Evolutionary conservation across 2,888 invertebrate genomes (phyloP).

Genomic region (Coelinius sp.): DNA sequence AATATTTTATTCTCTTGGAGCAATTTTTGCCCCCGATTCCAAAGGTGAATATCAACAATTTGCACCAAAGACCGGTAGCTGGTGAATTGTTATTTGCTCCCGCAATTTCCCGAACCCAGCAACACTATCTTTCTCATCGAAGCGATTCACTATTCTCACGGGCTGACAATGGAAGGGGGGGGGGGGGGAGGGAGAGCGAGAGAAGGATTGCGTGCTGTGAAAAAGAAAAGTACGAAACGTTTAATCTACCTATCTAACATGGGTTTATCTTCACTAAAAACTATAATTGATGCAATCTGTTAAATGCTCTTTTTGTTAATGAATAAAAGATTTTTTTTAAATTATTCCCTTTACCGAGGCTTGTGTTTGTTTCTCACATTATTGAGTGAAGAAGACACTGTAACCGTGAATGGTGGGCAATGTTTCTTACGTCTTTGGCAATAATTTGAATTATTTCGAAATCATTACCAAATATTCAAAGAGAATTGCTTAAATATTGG

Average conservation of each 20-base stretch:
- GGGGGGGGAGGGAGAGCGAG: too few relatives aligned
- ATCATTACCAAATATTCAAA: too few relatives aligned
- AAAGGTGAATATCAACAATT: not conserved
- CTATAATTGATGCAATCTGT: constrained; percentile 18
- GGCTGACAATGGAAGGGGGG: constrained; percentile 15
- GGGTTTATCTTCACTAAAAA: constrained; percentile 10
- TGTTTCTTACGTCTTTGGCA: too few relatives aligned
- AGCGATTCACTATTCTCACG: constrained; percentile 21
- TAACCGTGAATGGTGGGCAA: too few relatives aligned
- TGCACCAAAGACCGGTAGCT: constrained; percentile 16
- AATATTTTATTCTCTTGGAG: not conserved
- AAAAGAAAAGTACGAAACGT: constrained; percentile 23
- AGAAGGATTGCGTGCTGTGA: constrained; percentile 20
- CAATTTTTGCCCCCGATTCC: not conserved
- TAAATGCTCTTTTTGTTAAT: constrained; percentile 21
- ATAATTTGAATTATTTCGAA: too few relatives aligned
- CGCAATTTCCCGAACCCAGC: not conserved
- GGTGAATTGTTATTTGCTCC: constrained; percentile 15
- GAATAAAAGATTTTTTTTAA: constrained; percentile 12
- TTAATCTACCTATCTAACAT: constrained; percentile 21
- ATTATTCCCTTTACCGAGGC: not conserved
- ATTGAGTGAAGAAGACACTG: too few relatives aligned
- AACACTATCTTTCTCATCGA: constrained; percentile 26
- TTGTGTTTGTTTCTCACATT: not conserved
- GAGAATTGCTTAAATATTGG: too few relatives aligned